Conservation (phyloP, 1,140 invertebrate species). For the Drosophila ironensis region DNA sequence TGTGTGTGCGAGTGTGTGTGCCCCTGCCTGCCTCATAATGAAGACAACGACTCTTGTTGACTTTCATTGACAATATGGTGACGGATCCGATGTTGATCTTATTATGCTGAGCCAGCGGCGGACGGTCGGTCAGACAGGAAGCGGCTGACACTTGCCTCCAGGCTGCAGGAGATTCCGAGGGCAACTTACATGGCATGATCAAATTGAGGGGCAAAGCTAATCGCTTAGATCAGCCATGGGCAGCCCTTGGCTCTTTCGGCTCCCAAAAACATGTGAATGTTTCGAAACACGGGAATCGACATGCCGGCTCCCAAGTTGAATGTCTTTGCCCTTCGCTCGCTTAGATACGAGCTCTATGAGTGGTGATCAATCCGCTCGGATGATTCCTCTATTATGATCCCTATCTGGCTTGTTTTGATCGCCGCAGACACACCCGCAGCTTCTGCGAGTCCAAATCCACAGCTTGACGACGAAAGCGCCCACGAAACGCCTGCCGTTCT, state of each 20-base stretch:
- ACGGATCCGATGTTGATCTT: conserved; percentile 53
- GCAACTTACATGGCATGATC: conserved; percentile 20
- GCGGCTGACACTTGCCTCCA: conserved; percentile 29
- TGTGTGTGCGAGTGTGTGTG: conserved; percentile 2
- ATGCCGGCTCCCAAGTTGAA: too few relatives aligned
- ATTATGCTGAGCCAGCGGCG: conserved; percentile 31
- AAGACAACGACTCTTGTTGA: conserved; percentile 72
- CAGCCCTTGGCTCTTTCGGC: too few relatives aligned
- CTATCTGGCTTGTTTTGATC: conserved; percentile 33
- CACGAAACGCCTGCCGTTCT: conserved; percentile 11
- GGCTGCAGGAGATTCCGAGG: conserved; percentile 2
- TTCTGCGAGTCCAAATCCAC: conserved; percentile 3
- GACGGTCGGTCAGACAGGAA: conserved; percentile 26
- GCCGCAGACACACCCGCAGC: conserved; percentile 20
- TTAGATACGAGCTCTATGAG: neutral
- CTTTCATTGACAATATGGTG: conserved; percentile 61
- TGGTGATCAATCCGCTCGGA: neutral
- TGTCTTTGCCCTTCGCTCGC: neutral
- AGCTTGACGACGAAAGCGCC: conserved; percentile 12
- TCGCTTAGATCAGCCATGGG: too few relatives aligned
- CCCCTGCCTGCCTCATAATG: conserved; percentile 51
- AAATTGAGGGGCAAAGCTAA: conserved; percentile 14
- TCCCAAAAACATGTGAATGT: too few relatives aligned
- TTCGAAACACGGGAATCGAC: too few relatives aligned
- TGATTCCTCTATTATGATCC: conserved; percentile 23